phyloP scores from a whole-genome alignment of 2,888 invertebrate species.

The Mantis religiosa region DNA sequence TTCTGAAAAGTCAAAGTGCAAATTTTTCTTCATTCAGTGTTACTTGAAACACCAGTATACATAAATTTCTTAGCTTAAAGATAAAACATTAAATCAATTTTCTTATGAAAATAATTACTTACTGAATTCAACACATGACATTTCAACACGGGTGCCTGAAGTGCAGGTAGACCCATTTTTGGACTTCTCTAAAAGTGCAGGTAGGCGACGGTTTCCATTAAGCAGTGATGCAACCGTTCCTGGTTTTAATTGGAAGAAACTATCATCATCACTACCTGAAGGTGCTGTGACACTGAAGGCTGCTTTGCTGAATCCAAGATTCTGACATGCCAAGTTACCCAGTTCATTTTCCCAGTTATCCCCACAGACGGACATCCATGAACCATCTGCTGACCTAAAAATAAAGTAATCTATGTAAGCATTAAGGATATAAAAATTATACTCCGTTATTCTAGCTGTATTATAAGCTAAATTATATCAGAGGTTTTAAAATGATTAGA shows the following conservation, averaged over 20 bases:
- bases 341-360: conserved; percentile 52
- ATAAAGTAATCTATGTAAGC: background rate
- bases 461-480: too few relatives aligned
- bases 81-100: too few relatives aligned
- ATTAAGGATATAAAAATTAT: too few relatives aligned
- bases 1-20: too few relatives aligned
- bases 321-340: conserved; percentile 53
- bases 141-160: conserved; percentile 45
- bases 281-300: conserved; percentile 39
- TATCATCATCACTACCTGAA: conserved; percentile 32
- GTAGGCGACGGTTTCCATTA: background rate
- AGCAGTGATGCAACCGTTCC: conserved; percentile 35
- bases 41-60: too few relatives aligned
- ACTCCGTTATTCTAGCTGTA: too few relatives aligned
- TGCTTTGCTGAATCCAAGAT: conserved; percentile 51
- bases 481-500: too few relatives aligned
- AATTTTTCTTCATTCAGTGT: too few relatives aligned
- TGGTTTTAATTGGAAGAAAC: conserved; percentile 36
- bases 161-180: conserved; percentile 4
- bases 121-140: conserved; percentile 56
- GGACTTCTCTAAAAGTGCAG: background rate
- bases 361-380: conserved; percentile 50
- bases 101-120: conserved; percentile 34
- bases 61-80: too few relatives aligned
- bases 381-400: conserved; percentile 35